Percentiles rank a stretch among this genome's conserved stretches.
Conservation (phyloP, 1,140 invertebrate species). For the Sarcophaga peregrina region DNA sequence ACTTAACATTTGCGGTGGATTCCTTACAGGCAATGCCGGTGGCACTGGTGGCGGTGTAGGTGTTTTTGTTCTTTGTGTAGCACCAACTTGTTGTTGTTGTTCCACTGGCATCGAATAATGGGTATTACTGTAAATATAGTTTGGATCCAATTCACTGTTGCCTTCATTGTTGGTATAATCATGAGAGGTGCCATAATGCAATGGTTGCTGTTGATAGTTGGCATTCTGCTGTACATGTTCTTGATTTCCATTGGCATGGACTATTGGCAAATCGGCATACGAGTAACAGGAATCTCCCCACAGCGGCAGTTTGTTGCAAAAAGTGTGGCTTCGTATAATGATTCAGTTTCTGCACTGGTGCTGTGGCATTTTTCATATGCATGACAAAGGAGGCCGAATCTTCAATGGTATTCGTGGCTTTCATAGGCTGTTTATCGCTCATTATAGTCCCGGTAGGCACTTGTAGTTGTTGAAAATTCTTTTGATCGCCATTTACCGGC, state of each 20-base stretch:
- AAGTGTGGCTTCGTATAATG: constrained; percentile 64
- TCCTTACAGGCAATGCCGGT: constrained; percentile 61
- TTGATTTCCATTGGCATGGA: constrained; percentile 54
- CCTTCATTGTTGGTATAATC: constrained; percentile 49
- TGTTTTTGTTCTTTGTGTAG: constrained; percentile 50
- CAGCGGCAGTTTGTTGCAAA: constrained; percentile 55
- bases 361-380: constrained; percentile 57
- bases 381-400: constrained; percentile 60
- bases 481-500: constrained; percentile 57
- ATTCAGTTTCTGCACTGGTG: constrained; percentile 51
- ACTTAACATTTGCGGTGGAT: constrained; percentile 51
- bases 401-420: constrained; percentile 52
- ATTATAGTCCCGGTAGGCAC: constrained; percentile 60
- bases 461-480: constrained; percentile 62
- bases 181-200: constrained; percentile 49
- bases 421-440: constrained; percentile 59
- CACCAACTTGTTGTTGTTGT: constrained; percentile 49
- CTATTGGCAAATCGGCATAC: constrained; percentile 62
- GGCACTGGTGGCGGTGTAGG: constrained; percentile 63
- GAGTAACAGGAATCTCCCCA: constrained; percentile 62
- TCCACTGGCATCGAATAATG: constrained; percentile 64
- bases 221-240: constrained; percentile 45
- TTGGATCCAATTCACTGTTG: constrained; percentile 59
- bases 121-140: constrained; percentile 64
- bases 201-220: constrained; percentile 43